Evolutionary conservation across 2,113 vertebrate species (phyloP).

Genomic region (Hippoglossus stenolepis): DNA sequence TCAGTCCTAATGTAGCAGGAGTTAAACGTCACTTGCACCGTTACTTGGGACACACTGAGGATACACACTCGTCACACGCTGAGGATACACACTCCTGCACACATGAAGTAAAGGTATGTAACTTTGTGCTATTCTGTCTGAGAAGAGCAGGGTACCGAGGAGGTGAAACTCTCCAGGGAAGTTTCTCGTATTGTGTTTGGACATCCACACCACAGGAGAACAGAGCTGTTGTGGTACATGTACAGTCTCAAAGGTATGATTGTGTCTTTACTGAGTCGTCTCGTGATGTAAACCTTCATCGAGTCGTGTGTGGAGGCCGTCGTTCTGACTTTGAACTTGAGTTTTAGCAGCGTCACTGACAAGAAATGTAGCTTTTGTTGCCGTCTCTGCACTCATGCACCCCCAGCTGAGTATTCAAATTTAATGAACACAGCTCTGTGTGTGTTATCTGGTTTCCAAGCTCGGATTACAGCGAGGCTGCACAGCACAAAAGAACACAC

Average conservation of each 20-base stretch:
- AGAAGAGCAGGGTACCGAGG: no score
- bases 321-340: background rate
- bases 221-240: no score
- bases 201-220: no score
- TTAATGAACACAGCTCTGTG: slow-evolving; percentile 78
- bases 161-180: no score
- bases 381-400: slow-evolving; percentile 23
- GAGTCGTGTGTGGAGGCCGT: background rate
- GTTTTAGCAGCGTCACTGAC: background rate
- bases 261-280: background rate
- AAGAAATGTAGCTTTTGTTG: slow-evolving; percentile 1
- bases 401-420: slow-evolving; percentile 75
- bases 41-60: slow-evolving; percentile 19
- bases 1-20: slow-evolving; percentile 68
- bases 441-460: slow-evolving; percentile 79
- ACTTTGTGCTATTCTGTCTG: no score
- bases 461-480: slow-evolving; percentile 69
- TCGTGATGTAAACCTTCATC: background rate
- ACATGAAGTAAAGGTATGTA: slow-evolving; percentile 65
- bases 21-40: slow-evolving; percentile 59
- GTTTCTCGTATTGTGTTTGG: no score
- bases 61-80: slow-evolving; percentile 3
- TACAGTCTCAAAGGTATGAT: no score
- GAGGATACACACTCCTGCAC: background rate
- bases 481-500: slow-evolving; percentile 15